These are phyloP conservation scores for Bufotes viridis DNA, from an alignment of 2,797 vertebrate species.

Conservation along the genomic window DNA sequence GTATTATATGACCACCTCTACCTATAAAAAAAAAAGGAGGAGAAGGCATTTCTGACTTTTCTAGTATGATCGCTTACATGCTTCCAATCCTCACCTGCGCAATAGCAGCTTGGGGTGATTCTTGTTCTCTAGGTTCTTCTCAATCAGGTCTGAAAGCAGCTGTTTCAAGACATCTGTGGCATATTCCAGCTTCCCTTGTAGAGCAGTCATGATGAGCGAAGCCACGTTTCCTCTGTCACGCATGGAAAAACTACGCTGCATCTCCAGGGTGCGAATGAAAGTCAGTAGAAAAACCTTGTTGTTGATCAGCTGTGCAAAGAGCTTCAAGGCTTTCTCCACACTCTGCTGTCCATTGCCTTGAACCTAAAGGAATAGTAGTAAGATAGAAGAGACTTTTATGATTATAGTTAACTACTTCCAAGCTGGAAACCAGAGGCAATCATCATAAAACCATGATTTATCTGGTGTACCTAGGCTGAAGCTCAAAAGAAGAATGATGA, in stretches of 20 bases:
- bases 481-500: neutral
- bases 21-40: too few relatives aligned
- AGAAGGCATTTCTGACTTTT: neutral
- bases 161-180: constrained; percentile 97
- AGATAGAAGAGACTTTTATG: neutral
- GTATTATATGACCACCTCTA: too few relatives aligned
- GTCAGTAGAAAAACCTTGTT: constrained; percentile 97
- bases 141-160: constrained; percentile 94
- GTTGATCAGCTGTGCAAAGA: constrained; percentile 97
- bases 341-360: constrained; percentile 93
- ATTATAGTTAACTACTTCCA: neutral
- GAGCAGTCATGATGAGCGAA: constrained; percentile 96
- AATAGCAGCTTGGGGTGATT: constrained; percentile 97
- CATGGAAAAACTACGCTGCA: constrained; percentile 98
- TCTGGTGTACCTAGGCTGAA: neutral
- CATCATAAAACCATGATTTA: neutral
- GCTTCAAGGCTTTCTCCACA: constrained; percentile 95
- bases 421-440: neutral
- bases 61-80: neutral
- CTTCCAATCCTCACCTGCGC: constrained; percentile 78
- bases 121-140: constrained; percentile 98
- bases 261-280: constrained; percentile 94
- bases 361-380: constrained; percentile 76
- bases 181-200: constrained; percentile 93
- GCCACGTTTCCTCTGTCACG: constrained; percentile 96